Evolutionary conservation across 2,888 invertebrate species (phyloP), one percentile per base, ranked within the genome.

Genomic region (Bedellia somnulentella): DNA sequence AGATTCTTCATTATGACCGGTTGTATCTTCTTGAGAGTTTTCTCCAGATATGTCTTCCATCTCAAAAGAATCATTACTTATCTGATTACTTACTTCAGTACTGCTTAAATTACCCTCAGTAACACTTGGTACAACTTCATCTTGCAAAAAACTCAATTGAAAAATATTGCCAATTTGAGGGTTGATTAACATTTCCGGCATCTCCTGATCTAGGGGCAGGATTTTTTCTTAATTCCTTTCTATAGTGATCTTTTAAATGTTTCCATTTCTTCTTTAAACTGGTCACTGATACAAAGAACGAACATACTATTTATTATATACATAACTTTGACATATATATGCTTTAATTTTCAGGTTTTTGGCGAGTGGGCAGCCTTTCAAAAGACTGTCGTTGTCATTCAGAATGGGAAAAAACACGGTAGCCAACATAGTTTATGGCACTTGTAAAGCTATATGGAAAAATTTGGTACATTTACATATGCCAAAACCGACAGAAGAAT

Each of bases 191-290:
- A 15, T 14, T 12, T 8, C 6, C 10, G 17, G 3, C 10, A 11
- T 5, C 11, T 4, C 27, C 27, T 4, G 27, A 28, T 11, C 27
- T 17, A 13, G 11, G n/a, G 4, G 4, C 18, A 4, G 27, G 18
- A 4, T 11, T 10, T 18, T 18, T 28, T 2, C 10, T 17, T 5
- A 18, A 3, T 11, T 17, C 18, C 2, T 3, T 18, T 4, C 18
- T 6, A 10, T 17, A 18, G 4, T 4, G 5, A 18, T 27, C 27
- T 27, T 10, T 27, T 3, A 27, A 15, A 18, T 27, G 16, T 18
- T 27, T 27, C 27, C 27, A 27, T 27, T 27, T 27, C 11, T 27
- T 27, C 9, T 28, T 28, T 2, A 28, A 11, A 17, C 18, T 9
- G 15, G 4, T 15, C 5, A 8, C 27, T 28, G 27, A 10, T 18